These are phyloP conservation scores for Galleria mellonella DNA, from an alignment of 1,140 invertebrate species.

Conservation along the genomic window DNA sequence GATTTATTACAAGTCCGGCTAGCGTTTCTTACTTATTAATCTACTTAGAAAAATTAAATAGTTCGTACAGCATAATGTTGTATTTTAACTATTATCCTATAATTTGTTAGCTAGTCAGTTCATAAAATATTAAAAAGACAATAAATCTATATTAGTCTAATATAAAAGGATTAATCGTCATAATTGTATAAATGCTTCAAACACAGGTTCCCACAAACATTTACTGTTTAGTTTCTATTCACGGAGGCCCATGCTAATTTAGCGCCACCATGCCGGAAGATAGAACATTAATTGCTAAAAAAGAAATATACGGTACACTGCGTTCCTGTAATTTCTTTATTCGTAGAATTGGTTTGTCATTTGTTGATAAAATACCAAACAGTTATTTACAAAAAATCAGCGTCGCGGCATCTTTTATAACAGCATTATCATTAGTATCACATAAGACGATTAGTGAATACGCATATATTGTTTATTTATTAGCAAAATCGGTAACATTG, in stretches of 20 bases:
- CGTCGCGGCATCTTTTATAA: constrained; percentile 18
- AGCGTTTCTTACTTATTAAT: too few species aligned
- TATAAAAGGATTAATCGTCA: too few species aligned
- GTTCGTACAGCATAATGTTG: too few species aligned
- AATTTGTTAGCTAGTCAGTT: neutral
- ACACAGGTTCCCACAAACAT: too few species aligned
- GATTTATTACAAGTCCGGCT: too few species aligned
- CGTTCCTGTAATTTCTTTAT: constrained; percentile 42
- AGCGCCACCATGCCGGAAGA: too few species aligned
- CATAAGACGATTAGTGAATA: constrained; percentile 36
- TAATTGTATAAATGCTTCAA: too few species aligned
- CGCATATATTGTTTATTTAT: constrained; percentile 27
- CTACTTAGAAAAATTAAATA: too few species aligned
- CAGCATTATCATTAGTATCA: constrained; percentile 26
- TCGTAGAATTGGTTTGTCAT: constrained; percentile 38
- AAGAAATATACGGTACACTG: constrained; percentile 42
- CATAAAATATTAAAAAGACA: neutral
- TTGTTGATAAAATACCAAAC: constrained; percentile 26
- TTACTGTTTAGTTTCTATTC: too few species aligned
- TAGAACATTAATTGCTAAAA: constrained; percentile 14
- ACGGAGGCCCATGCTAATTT: too few species aligned
- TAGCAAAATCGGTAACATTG: constrained; percentile 29
- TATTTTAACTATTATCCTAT: too few species aligned
- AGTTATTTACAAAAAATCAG: constrained; percentile 17
- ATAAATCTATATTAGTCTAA: too few species aligned